Conservation (phyloP, 2,797 vertebrate species). For the Sebastes hubbsi region DNA sequence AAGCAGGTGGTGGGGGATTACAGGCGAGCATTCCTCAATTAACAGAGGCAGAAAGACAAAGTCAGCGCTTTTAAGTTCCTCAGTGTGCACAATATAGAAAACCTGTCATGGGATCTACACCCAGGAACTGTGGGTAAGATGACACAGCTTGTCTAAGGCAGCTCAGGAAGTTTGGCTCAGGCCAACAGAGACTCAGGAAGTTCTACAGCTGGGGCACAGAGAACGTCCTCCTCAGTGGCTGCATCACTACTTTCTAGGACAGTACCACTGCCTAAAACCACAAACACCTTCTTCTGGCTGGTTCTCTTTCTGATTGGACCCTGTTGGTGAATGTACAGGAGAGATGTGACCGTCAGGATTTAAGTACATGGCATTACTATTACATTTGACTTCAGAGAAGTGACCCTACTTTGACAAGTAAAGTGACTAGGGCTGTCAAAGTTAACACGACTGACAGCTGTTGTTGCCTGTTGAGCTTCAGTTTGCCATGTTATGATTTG, state of each 20-base stretch:
- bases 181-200: not conserved
- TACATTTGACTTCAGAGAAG: not conserved
- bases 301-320: not conserved
- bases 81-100: not conserved
- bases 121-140: constrained; percentile 11
- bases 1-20: constrained; percentile 50
- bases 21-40: constrained; percentile 14
- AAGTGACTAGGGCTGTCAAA: no score
- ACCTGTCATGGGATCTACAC: constrained; percentile 16
- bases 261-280: not conserved
- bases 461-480: no score
- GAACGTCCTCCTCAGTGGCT: not conserved
- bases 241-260: not conserved
- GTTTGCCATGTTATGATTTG: no score
- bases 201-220: not conserved
- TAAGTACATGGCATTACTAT: not conserved
- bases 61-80: not conserved
- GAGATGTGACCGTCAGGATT: not conserved
- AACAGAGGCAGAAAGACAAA: constrained; percentile 18
- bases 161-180: not conserved
- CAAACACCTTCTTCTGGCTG: not conserved
- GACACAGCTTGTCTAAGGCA: not conserved
- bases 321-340: not conserved
- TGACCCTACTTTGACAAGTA: no score
- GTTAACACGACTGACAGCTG: no score